Evolutionary conservation across 2,797 vertebrate genomes (phyloP).

Genomic region (Crenichthys baileyi): DNA sequence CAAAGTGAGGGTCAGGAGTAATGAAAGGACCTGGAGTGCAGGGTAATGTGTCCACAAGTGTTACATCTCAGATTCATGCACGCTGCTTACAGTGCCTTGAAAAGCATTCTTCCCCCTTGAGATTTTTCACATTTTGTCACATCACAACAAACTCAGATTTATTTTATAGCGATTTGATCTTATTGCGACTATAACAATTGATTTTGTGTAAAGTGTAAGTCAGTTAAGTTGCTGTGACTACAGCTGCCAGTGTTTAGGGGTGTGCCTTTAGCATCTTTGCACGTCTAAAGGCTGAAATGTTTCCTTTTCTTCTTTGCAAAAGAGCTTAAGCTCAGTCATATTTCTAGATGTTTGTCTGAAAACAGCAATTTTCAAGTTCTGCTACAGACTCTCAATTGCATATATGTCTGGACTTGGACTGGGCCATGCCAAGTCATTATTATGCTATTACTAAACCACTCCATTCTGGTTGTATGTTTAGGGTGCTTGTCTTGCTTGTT

Average conservation of each 20-base stretch:
- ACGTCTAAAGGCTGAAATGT: not conserved
- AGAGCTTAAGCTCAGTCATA: not conserved
- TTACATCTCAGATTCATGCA: slow-evolving; percentile 3
- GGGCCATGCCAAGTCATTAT: not conserved
- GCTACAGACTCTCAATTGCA: not conserved
- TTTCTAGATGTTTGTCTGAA: not conserved
- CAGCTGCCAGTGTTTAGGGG: not conserved
- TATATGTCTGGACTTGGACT: not conserved
- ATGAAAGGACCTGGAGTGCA: slow-evolving; percentile 23
- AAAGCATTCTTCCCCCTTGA: not conserved
- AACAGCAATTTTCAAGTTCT: not conserved
- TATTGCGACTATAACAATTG: not conserved
- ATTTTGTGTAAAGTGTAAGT: not conserved
- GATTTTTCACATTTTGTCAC: slow-evolving; percentile 1
- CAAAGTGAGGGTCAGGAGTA: slow-evolving; percentile 28
- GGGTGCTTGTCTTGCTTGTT: not conserved
- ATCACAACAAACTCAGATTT: not conserved
- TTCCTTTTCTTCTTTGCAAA: not conserved
- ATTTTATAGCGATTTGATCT: not conserved
- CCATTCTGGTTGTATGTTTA: not conserved
- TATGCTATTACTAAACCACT: not conserved
- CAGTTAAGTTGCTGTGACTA: not conserved
- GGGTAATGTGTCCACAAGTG: slow-evolving; percentile 13
- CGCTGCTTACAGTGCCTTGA: not conserved
- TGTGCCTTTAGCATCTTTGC: not conserved